Conservation (phyloP, 2,888 invertebrate genomes). For the Oligia strigilis region DNA sequence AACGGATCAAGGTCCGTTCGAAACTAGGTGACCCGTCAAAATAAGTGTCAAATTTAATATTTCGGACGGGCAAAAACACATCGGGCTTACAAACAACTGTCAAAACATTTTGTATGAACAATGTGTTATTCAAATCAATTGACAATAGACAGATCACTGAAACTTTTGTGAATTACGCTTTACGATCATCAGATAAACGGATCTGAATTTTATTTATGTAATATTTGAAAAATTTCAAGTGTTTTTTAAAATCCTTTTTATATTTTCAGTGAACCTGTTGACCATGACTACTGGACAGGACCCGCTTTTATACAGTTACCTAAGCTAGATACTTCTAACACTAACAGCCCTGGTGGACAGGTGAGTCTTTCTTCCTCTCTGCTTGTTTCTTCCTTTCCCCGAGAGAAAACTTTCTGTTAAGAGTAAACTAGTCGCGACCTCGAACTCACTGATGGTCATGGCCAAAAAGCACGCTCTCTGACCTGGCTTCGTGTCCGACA, state of each 20-base stretch:
- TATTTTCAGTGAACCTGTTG: slow-evolving; percentile 65
- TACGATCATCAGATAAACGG: background rate
- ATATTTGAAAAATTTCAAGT: background rate
- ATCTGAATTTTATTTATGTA: background rate
- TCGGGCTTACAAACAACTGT: too few relatives aligned
- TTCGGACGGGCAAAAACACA: too few relatives aligned
- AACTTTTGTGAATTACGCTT: background rate
- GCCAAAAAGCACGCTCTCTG: too few relatives aligned
- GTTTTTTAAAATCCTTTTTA: slow-evolving; percentile 9
- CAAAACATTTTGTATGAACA: too few relatives aligned
- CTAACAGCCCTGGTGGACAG: slow-evolving; percentile 62
- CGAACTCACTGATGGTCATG: too few relatives aligned
- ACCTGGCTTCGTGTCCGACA: too few relatives aligned
- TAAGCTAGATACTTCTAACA: slow-evolving; percentile 61
- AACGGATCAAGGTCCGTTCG: too few relatives aligned
- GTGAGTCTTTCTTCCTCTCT: slow-evolving; percentile 59
- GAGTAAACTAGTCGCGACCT: too few relatives aligned
- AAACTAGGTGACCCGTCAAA: too few relatives aligned
- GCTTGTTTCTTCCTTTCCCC: slow-evolving; percentile 25
- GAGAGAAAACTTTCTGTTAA: slow-evolving; percentile 17
- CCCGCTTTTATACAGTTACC: slow-evolving; percentile 51
- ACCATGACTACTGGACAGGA: slow-evolving; percentile 40
- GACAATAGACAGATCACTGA: background rate
- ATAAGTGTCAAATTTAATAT: too few relatives aligned
- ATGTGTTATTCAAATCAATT: background rate